Evolutionary conservation across 2,888 invertebrate genomes (phyloP), one percentile per base, ranked within the genome.

Genomic region (Sphecodes monilicornis): DNA sequence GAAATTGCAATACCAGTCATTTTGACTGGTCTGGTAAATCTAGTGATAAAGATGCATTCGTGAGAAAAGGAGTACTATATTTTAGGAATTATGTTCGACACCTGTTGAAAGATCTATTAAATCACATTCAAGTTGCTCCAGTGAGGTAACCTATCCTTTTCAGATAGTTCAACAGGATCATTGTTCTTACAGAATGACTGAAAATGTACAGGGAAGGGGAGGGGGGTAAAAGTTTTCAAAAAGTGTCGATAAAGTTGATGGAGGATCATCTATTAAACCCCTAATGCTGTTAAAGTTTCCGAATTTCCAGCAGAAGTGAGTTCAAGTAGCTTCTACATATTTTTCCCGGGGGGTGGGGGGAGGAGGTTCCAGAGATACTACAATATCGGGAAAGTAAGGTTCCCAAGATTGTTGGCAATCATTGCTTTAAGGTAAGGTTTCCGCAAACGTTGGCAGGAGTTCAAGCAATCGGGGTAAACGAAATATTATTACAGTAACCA

Each of bases 391-490:
- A n/a, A 36, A 68, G 68, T n/a, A 39, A 1, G 39, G 68, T 68
- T 39, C 5, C 39, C 68, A 39, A 68, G 68, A 39, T 68, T 39
- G 68, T 68, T 68, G 68, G 68, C 26, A 39, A 70, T 43, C 41
- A 36, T 70, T 39, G 69, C 41, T 70, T 43, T 43, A 26, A 43
- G 16, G 41, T 4, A 43, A 43, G 16, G n/a, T 43, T 70, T 26
- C 43, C 36, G 8, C 39, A 13, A 13, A n/a, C 18, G 69, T 70
- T 70, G 69, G 69, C 69, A 70, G 11, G 11, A 16, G 41, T 43
- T 70, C 69, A 70, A 70, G 69, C 69, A 70, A 41, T 43, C 41
- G 68, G 36, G 68, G 39, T n/a, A 39, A 68, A 68, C 68, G 68
- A 39, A 68, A 68, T 68, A 68, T 68, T 39, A 68, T 39, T 68